phyloP scores from a whole-genome alignment of 2,888 invertebrate genomes.

The Acronicta aceris region DNA sequence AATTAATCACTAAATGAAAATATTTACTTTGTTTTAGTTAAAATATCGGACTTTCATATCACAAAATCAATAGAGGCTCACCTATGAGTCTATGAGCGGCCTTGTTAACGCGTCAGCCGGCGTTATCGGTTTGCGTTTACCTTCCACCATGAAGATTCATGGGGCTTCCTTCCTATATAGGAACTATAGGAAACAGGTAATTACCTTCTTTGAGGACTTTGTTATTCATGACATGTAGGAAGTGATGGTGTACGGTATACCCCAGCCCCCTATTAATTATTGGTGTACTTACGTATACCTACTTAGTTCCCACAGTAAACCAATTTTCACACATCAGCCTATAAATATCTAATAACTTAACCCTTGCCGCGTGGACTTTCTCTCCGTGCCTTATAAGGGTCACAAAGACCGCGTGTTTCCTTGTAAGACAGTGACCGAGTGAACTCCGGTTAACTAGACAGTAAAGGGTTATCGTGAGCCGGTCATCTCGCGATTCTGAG shows the following conservation, averaged over 20 bases:
- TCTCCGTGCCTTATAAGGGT: conserved; percentile 72
- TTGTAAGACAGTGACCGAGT: conserved; percentile 76
- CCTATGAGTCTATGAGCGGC: conserved; percentile 17
- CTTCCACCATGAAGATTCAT: conserved; percentile 18
- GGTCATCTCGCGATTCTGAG: conserved; percentile 68
- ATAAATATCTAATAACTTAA: conserved; percentile 63
- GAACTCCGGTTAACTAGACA: conserved; percentile 74
- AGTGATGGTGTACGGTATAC: background rate
- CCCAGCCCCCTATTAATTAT: too few species aligned
- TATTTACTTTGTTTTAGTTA: background rate
- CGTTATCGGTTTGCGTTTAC: conserved; percentile 40
- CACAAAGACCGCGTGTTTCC: conserved; percentile 70
- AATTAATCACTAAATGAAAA: background rate
- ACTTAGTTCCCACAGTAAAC: conserved; percentile 14
- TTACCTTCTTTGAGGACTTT: conserved; percentile 22
- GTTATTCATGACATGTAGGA: conserved; percentile 7
- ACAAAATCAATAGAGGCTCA: conserved; percentile 20
- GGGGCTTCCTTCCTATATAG: conserved; percentile 51
- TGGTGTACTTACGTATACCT: background rate
- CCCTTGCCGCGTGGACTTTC: conserved; percentile 71
- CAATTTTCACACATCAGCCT: conserved; percentile 48
- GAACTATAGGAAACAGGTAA: conserved; percentile 27
- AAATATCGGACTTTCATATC: background rate
- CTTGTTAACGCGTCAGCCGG: conserved; percentile 10
- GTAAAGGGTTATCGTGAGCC: conserved; percentile 71